Base-by-base conservation (phyloP, 2,797 vertebrate species). In the Lophius americanus region DNA sequence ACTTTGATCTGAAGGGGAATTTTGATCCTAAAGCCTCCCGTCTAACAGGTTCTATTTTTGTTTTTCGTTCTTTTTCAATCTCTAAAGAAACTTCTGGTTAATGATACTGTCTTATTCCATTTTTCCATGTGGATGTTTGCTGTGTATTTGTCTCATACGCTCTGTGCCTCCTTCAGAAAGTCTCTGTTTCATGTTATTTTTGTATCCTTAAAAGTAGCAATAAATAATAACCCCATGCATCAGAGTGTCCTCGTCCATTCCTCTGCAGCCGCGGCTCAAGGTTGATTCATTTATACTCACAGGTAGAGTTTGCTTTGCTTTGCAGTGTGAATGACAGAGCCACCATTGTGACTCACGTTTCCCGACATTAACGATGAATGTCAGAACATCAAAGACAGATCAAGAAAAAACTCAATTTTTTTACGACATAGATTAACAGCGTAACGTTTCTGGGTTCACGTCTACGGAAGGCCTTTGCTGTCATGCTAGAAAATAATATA, bases 151-250 rank as follows among this genome's bases (percentile, higher is more conserved):
- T 75, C 68, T 51, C 57, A 51, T 46, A 47, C 58, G 76, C 53
- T 61, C 42, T 60, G 51, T 85, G 60, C 68, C 68, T 68, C 60
- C 57, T 75, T 64, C 10, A 77, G 57, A 79, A 79, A 73, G 10
- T 56, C 49, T 85, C 13, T 64, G 51, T 82, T 66, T 68, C 63
- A 69, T 88, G 78, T 73, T 91, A 88, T 96, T 96, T 95, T 95
- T 97, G 93, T 95, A 95, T 92, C 87, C 85, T 89, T 92, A 79
- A 94, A 93, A 93, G 89, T 92, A 94, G 93, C 94, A 97, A 96
- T 97, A 97, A 97, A 97, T 92, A 88, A 83, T 90, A 93, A 82
- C 67, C 68, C 32, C 61, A 82, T 62, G 51, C 42, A 61, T 65
- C 3, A 1, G 3, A n/a, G 4, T 55, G 53, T 70, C 38, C 36